Evolutionary conservation across 2,113 vertebrate species (phyloP).

Genomic region (Carassius auratus): DNA sequence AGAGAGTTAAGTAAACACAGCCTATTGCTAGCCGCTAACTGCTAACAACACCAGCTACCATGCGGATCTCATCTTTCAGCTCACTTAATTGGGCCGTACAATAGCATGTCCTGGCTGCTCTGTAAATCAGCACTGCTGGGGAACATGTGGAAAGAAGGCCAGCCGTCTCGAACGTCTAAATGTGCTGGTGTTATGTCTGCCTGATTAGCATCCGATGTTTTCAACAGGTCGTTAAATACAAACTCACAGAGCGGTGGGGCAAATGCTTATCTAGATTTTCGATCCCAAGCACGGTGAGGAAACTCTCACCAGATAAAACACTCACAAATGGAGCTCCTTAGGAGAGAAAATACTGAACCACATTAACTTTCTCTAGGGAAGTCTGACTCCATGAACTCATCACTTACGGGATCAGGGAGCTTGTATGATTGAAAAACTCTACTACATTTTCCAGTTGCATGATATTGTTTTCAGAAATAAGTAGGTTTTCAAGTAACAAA

Average conservation of each 20-base stretch:
- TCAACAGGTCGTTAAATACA: conserved; percentile 56
- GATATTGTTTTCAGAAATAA: not conserved
- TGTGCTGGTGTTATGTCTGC: conserved; percentile 33
- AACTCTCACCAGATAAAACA: conserved; percentile 34
- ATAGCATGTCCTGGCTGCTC: conserved; percentile 14
- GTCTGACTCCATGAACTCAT: not conserved
- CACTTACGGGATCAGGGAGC: not conserved
- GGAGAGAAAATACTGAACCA: not conserved
- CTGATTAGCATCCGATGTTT: conserved; percentile 58
- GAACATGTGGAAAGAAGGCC: conserved; percentile 22
- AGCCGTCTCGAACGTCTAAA: not conserved
- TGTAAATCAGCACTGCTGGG: conserved; percentile 45
- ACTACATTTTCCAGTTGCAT: not conserved
- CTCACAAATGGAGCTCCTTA: not conserved
- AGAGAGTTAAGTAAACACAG: conserved; percentile 51
- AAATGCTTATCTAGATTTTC: conserved; percentile 54
- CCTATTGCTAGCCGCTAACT: conserved; percentile 4
- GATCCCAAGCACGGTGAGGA: conserved; percentile 7
- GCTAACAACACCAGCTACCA: conserved; percentile 25
- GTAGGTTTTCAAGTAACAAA: not conserved
- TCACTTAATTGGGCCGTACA: conserved; percentile 46
- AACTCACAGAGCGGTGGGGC: conserved; percentile 26
- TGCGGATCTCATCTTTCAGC: conserved; percentile 56
- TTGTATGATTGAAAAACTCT: not conserved
- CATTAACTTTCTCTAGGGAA: not conserved